Evolutionary conservation across 1,140 invertebrate genomes (phyloP), one percentile per base, ranked within the genome.

Genomic region (Eriocheir sinensis): DNA sequence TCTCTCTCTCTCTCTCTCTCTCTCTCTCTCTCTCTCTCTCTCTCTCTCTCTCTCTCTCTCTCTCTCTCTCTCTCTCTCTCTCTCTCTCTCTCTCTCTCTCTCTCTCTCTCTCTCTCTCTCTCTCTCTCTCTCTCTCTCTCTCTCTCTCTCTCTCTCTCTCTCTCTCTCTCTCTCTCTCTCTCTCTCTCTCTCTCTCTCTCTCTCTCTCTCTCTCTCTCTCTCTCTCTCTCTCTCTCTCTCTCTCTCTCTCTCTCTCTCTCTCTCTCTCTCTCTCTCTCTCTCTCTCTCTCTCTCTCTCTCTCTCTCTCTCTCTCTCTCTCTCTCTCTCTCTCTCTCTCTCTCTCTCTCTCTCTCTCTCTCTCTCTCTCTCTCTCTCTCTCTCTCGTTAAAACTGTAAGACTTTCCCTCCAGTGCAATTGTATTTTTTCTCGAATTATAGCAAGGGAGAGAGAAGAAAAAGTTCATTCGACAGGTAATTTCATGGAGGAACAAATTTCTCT

Each of bases 331-430:
- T 72, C 60, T 72, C 17, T 72, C 60, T 72, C 60, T 72, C 27
- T 72, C 60, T 72, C 60, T 72, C 60, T 72, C 60, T 72, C 60
- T 72, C 60, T 72, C 60, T 72, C 27, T 72, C 60, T 72, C 60
- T 72, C 60, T 72, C 60, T 72, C 27, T 72, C 60, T 72, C 60
- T 72, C 27, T 72, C 60, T 72, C 27, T 72, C 60, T n/a, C 48
- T n/a, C 60, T 72, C 60, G 21, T 72, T 72, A 72, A 72, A 17
- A 21, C 48, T 21, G 21, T 53, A 53, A 53, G 48, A 53, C 48
- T 53, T 53, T 53, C 48, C 60, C n/a, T 4, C n/a, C n/a, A 6
- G 21, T 72, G 60, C 21, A n/a, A 72, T n/a, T 72, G 60, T 72
- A 72, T 72, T 72, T 72, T 72, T 72, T 21, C 4, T 21, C 4